These are phyloP conservation scores for Tragelaphus strepsiceros DNA, from an alignment of 2,113 vertebrate genomes.

Conservation along the genomic window DNA sequence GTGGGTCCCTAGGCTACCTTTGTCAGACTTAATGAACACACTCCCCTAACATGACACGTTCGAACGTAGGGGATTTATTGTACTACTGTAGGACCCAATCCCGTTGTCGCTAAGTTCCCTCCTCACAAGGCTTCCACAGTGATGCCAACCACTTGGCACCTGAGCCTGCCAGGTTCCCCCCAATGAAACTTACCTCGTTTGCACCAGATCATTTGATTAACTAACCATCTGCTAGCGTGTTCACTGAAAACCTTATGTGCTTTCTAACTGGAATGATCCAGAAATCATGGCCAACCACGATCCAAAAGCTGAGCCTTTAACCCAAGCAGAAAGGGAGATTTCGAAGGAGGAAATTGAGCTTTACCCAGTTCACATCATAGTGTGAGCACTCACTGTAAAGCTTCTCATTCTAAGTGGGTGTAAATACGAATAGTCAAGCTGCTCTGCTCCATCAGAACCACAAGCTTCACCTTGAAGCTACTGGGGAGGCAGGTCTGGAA, in stretches of 20 bases:
- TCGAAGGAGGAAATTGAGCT: neutral
- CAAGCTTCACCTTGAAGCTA: fast-evolving
- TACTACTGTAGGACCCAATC: fast-evolving
- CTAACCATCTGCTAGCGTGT: neutral
- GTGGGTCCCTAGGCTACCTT: neutral
- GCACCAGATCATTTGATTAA: neutral
- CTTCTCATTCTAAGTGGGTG: fast-evolving
- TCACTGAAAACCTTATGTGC: neutral
- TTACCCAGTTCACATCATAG: too few species aligned
- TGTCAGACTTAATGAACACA: neutral
- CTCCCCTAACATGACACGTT: neutral
- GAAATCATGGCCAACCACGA: neutral
- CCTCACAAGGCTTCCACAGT: fast-evolving
- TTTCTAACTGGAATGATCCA: neutral
- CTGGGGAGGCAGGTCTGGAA: neutral
- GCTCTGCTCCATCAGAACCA: neutral
- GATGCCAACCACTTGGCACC: neutral
- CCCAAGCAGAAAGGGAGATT: neutral
- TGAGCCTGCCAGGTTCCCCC: neutral
- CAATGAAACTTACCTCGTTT: neutral
- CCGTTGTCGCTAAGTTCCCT: fast-evolving
- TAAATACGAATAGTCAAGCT: neutral
- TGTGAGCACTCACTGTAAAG: fast-evolving
- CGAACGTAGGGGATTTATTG: neutral
- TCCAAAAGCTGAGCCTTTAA: neutral